These are phyloP conservation scores for Ochlodes sylvanus DNA, from an alignment of 2,888 invertebrate species.

Conservation along the genomic window DNA sequence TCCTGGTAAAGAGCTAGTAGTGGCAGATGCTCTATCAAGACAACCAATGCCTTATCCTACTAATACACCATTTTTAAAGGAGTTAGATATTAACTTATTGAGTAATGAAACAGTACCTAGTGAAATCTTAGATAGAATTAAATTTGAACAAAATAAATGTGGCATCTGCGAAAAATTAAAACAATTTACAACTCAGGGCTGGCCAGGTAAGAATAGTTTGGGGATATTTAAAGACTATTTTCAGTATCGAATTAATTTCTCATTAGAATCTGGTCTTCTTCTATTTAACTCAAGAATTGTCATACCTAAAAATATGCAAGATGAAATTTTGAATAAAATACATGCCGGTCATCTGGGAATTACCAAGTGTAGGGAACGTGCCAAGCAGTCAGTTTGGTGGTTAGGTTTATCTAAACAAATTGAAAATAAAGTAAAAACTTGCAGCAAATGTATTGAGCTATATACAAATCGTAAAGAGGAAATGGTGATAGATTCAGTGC, in stretches of 20 bases:
- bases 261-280: not conserved
- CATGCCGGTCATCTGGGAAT: not conserved
- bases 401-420: not conserved
- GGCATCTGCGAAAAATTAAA: not conserved
- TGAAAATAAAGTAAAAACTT: not conserved
- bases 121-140: not conserved
- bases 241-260: not conserved
- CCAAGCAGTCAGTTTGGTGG: constrained; percentile 2
- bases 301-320: not conserved
- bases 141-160: constrained; percentile 1
- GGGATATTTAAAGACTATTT: not conserved
- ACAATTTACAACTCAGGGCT: not conserved
- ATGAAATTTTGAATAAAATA: not conserved
- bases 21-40: not conserved
- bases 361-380: not conserved
- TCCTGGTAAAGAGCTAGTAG: not conserved
- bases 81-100: not conserved
- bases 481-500: not conserved
- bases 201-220: not conserved
- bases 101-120: not conserved
- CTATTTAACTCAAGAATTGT: not conserved
- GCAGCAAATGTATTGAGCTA: not conserved
- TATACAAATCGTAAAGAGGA: not conserved
- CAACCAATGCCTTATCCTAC: not conserved
- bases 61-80: not conserved